Base-by-base conservation (phyloP, 2,797 vertebrate species). In the Lateolabrax maculatus region DNA sequence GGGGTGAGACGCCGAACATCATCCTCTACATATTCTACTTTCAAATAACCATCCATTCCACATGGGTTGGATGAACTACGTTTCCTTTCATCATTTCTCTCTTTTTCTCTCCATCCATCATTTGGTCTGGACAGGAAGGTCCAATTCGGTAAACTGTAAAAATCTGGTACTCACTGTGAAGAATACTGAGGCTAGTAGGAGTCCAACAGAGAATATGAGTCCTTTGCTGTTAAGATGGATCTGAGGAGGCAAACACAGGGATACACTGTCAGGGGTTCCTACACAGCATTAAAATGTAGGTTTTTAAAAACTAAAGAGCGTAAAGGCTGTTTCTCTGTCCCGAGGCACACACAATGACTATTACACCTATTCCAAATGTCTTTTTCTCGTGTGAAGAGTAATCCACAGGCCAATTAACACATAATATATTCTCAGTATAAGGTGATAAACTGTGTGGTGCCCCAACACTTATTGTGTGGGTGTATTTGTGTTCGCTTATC, bases 151-250 rank as follows among this genome's bases (percentile, higher is more conserved):
- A 0, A 52, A 0, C 2, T 23, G 43, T 18, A 48, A 58, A 71
- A 23, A 29, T 69, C 4, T 37, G 3, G 21, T 41, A 89, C 97
- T 92, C 94, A 98, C 98, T 86, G 97, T 97, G 94, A 98, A 90
- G 88, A 98, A 98, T 58, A 99, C 97, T 3, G 98, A 99, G 23
- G 97, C 97, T 73, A 99, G 91, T 53, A 99, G 90, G 79, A 99
- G 95, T 82, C 94, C 97, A 43, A 99, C 98, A 0, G 98, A 98
- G 92, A 98, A 98, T 83, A 98, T 97, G 61, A 99, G 96, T 67
- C 98, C 98, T 93, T 94, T 96, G 93, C 98, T 99, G 92, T 97
- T 99, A 29, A 98, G 95, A 74, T 94, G 90, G 70, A 98, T 95
- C 98, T 98, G 72, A 87, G 68, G 93, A 91, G 83, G 88, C 36